phyloP scores from a whole-genome alignment of 2,113 vertebrate genomes.

The Fulica atra region DNA sequence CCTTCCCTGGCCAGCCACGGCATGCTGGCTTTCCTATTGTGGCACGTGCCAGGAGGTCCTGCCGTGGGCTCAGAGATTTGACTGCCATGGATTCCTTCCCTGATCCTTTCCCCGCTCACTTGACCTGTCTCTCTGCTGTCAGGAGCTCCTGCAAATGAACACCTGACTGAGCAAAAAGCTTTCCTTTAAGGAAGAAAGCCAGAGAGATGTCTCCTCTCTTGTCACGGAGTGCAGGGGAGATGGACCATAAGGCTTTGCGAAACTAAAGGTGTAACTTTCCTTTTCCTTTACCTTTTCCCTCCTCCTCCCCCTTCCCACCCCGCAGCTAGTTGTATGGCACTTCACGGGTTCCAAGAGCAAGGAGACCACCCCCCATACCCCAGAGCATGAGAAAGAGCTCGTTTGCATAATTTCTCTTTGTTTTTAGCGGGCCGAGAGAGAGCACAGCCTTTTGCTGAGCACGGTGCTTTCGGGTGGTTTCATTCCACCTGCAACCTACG shows the following conservation, averaged over 20 bases:
- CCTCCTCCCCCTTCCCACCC: background rate
- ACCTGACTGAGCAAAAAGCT: background rate
- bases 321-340: background rate
- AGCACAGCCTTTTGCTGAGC: background rate
- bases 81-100: background rate
- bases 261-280: background rate
- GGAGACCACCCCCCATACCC: background rate
- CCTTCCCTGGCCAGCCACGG: background rate
- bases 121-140: background rate
- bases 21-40: background rate
- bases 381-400: background rate
- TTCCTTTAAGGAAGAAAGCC: background rate
- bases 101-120: background rate
- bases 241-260: background rate
- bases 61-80: background rate
- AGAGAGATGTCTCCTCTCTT: background rate
- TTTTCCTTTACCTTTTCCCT: background rate
- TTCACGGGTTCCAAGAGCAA: background rate
- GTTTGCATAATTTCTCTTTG: background rate
- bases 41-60: background rate
- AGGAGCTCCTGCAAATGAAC: background rate
- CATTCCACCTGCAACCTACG: background rate
- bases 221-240: background rate
- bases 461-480: background rate
- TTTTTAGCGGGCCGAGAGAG: background rate